Percentiles rank a stretch among this genome's conserved stretches.
Evolutionary conservation across 2,888 invertebrate genomes (phyloP).

Genomic region (Isoperla grammatica): DNA sequence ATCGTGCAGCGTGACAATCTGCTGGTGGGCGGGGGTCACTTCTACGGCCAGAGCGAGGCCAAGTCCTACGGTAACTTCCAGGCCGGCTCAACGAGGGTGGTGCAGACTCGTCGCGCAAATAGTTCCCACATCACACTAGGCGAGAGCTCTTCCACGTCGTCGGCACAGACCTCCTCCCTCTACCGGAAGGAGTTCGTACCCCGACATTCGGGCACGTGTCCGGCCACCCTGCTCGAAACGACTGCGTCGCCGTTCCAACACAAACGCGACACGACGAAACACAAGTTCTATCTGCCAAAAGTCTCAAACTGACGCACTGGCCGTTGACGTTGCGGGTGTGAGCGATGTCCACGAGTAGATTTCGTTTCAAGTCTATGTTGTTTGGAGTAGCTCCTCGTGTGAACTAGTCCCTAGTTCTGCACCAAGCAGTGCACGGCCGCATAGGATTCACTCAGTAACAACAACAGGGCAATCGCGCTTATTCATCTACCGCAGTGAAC

Average conservation of each 20-base stretch:
- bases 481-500: no score
- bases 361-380: no score
- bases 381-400: no score
- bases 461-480: no score
- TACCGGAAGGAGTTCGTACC: slow-evolving; percentile 75
- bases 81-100: slow-evolving; percentile 40
- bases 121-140: slow-evolving; percentile 71
- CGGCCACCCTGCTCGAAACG: slow-evolving; percentile 69
- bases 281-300: slow-evolving; percentile 74
- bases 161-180: slow-evolving; percentile 52
- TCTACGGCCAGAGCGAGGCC: slow-evolving; percentile 67
- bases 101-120: slow-evolving; percentile 57
- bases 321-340: no score
- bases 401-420: no score
- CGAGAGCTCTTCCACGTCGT: slow-evolving; percentile 46
- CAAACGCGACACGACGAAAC: slow-evolving; percentile 76
- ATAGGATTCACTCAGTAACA: no score
- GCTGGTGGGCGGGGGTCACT: slow-evolving; percentile 57
- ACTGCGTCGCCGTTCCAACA: slow-evolving; percentile 70
- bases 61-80: slow-evolving; percentile 59
- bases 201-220: slow-evolving; percentile 68
- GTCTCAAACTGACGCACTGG: slow-evolving; percentile 42
- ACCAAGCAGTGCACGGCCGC: no score
- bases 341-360: no score
- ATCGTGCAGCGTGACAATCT: slow-evolving; percentile 60